Conservation (phyloP, 37 sponge, comb jelly and placozoan species). For the Mnemiopsis leidyi region DNA sequence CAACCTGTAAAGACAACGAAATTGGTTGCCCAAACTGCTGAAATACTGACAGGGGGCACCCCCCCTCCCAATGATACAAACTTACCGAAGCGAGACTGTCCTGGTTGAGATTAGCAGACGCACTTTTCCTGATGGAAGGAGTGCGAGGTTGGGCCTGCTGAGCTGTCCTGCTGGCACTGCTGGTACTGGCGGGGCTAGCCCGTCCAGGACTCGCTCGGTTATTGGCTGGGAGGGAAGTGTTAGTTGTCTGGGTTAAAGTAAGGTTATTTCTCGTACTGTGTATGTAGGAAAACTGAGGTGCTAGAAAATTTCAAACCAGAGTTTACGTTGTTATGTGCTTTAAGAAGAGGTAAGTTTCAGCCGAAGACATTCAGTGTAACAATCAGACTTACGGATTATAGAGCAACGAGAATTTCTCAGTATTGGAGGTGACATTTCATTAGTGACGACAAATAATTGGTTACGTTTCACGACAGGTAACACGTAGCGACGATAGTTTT, state of each 20-base stretch:
- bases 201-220: not conserved
- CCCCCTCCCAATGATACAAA: no score
- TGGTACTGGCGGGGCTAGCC: not conserved
- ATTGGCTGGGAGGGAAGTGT: not conserved
- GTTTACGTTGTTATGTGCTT: not conserved
- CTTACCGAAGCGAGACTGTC: slow-evolving; percentile 19
- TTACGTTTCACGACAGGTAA: not conserved
- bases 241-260: not conserved
- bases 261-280: no score
- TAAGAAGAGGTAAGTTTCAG: not conserved
- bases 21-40: no score
- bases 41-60: no score
- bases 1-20: no score
- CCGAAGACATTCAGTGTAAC: not conserved
- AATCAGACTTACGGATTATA: not conserved
- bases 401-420: no score
- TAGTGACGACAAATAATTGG: not conserved
- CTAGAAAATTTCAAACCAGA: not conserved
- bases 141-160: not conserved
- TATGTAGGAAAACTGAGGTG: not conserved
- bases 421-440: no score
- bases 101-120: slow-evolving; percentile 30
- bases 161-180: not conserved
- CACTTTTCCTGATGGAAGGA: slow-evolving; percentile 42
- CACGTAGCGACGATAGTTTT: not conserved